Percentiles rank a stretch among this genome's conserved stretches.
These are phyloP conservation scores for Lepidocyrtinus sp. DNA, from an alignment of 2,888 invertebrate genomes.

Conservation along the genomic window DNA sequence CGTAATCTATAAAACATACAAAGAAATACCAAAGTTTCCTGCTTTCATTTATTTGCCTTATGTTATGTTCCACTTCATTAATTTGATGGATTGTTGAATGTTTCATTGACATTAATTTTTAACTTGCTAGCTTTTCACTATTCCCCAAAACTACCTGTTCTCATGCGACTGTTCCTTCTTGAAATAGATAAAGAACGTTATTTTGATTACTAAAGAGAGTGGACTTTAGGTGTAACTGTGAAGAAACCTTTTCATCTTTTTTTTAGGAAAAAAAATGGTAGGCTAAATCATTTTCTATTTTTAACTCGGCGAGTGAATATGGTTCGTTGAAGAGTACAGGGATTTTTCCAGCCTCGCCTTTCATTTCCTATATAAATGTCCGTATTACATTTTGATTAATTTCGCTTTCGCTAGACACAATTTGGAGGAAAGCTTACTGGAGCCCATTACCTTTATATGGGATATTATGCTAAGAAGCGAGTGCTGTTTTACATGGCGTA, in stretches of 20 bases:
- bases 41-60: neutral
- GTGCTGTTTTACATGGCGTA: too few relatives aligned
- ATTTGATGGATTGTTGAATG: slow-evolving; percentile 13
- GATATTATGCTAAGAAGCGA: too few relatives aligned
- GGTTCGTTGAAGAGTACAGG: neutral
- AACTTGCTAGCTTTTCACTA: neutral
- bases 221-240: too few relatives aligned
- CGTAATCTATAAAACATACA: too few relatives aligned
- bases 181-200: too few relatives aligned
- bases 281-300: too few relatives aligned
- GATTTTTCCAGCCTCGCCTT: neutral
- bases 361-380: slow-evolving; percentile 13
- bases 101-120: neutral
- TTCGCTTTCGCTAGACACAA: neutral
- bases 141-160: neutral
- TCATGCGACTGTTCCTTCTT: neutral
- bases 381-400: neutral
- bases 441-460: too few relatives aligned
- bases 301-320: too few relatives aligned
- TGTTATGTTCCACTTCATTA: slow-evolving; percentile 1
- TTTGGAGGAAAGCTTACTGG: neutral
- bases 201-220: too few relatives aligned
- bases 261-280: too few relatives aligned
- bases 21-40: too few relatives aligned
- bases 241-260: too few relatives aligned